Base-by-base conservation (phyloP, 1,140 invertebrate species). In the Babylonia areolata region DNA sequence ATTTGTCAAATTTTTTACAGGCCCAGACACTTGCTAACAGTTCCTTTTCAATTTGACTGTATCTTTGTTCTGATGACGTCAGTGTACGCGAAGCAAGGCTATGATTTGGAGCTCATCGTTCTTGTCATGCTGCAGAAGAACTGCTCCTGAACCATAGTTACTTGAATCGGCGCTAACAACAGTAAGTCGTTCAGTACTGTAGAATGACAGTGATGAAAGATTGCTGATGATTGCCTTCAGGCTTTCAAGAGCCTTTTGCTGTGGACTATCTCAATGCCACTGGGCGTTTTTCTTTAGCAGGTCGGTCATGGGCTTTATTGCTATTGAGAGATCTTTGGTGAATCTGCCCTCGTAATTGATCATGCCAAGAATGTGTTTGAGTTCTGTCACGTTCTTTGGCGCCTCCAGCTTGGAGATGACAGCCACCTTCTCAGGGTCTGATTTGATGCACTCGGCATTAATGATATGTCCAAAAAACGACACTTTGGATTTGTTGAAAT, bases 21-120 rank as follows among this genome's bases (percentile, higher is more conserved):
- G 80, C 94, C 95, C 81, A 88, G 89, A 95, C 87, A n/a, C 95
- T 92, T 17, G 94, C 94, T 33, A 95, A 89, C 11, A 93, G 95
- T 92, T 96, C 95, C 90, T 94, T 95, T 73, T 96, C 95, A 46
- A 95, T 94, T 87, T 95, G 94, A 23, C 93, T 89, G 80, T 96
- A 95, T 73, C 93, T 95, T 88, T 90, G 86, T 88, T 96, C 94
- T 6, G 94, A 15, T 33, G 31, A 3, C 12, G 85, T 89, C 28
- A 91, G 81, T 64, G 87, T 88, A 37, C 88, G 42, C 0, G 90
- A 90, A 82, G 79, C 86, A 79, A 91, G 42, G 87, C 87, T 17
- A 90, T 81, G n/a, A 88, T 88, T 31, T 84, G 81, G 28, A 88
- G 46, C 42, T 75, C 69, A 35, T 20, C 71, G 12, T 33, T 33